Evolutionary conservation across 2,888 invertebrate genomes (phyloP).

Genomic region (Tricholauxania praeusta): DNA sequence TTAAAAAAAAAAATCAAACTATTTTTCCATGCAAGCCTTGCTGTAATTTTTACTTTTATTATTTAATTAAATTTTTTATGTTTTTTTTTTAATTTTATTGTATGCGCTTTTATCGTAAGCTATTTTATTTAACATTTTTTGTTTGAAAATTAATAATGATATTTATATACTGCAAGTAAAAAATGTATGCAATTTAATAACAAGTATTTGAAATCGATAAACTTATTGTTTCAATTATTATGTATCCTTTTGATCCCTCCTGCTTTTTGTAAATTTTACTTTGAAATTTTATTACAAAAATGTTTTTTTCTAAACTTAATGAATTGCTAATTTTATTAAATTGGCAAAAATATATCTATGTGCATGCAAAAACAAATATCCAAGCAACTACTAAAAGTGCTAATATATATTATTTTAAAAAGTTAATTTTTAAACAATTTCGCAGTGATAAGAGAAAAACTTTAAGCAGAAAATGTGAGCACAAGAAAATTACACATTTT

Average conservation of each 20-base stretch:
- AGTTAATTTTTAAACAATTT: slow-evolving; percentile 7
- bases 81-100: slow-evolving; percentile 21
- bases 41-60: slow-evolving; percentile 18
- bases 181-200: slow-evolving; percentile 5
- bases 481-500: slow-evolving; percentile 17
- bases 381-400: slow-evolving; percentile 22
- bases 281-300: too few species aligned
- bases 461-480: slow-evolving; percentile 20
- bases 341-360: neutral
- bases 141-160: slow-evolving; percentile 12
- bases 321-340: too few species aligned
- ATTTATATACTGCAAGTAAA: slow-evolving; percentile 26
- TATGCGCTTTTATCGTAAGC: neutral
- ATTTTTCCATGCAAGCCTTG: slow-evolving; percentile 20
- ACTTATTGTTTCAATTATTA: too few species aligned
- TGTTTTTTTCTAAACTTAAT: too few species aligned
- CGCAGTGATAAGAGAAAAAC: neutral
- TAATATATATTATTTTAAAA: slow-evolving; percentile 24
- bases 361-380: slow-evolving; percentile 8
- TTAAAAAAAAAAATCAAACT: neutral
- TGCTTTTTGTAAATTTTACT: too few species aligned
- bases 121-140: slow-evolving; percentile 9
- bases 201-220: too few species aligned
- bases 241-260: too few species aligned
- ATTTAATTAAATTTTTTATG: slow-evolving; percentile 1